Conservation (phyloP, 2,113 vertebrate genomes). For the Maccullochella peelii region DNA sequence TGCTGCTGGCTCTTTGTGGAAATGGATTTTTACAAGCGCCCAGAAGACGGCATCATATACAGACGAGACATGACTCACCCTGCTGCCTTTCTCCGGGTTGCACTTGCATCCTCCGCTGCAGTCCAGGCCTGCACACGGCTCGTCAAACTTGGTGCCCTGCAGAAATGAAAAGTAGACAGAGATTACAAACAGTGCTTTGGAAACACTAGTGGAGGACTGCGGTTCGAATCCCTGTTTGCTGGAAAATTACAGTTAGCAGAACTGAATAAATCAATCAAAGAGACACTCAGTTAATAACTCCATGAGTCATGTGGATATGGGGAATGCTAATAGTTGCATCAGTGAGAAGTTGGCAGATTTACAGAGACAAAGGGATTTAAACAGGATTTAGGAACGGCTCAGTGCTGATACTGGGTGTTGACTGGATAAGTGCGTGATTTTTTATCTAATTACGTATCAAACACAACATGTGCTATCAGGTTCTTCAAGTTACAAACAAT, state of each 20-base stretch:
- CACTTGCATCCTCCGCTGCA: conserved; percentile 88
- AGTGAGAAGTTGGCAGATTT: background rate
- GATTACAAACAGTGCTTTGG: conserved; percentile 3
- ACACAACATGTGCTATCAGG: background rate
- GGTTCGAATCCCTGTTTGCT: background rate
- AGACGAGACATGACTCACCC: conserved; percentile 81
- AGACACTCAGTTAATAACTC: background rate
- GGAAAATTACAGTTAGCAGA: background rate
- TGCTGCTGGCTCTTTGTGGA: background rate
- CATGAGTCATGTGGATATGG: background rate
- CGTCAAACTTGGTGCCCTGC: conserved; percentile 84
- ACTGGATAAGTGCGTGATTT: background rate
- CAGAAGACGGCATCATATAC: background rate
- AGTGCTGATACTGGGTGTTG: background rate
- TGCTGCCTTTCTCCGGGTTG: conserved; percentile 90
- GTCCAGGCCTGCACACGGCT: conserved; percentile 86
- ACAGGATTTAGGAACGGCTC: background rate
- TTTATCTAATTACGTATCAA: background rate
- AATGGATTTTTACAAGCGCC: background rate
- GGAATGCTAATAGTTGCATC: background rate
- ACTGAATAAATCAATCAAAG: background rate
- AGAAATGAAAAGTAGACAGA: background rate
- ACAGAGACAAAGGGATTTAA: background rate
- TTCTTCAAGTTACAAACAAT: background rate
- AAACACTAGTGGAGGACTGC: background rate